Percentiles rank a stretch among this genome's conserved stretches.
Conservation (phyloP, 2,888 invertebrate genomes). For the Ectobius pallidus region DNA sequence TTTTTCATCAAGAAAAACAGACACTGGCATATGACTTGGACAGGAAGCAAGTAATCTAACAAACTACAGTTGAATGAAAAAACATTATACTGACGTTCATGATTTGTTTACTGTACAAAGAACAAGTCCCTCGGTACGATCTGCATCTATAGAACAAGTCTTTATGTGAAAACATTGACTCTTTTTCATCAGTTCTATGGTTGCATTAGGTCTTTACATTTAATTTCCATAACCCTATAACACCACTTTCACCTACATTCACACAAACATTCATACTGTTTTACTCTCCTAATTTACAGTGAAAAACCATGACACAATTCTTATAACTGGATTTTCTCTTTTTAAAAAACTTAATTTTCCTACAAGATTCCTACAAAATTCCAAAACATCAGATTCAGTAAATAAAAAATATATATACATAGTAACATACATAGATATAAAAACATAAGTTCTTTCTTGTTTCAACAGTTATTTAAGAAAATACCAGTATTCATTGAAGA, state of each 20-base stretch:
- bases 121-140: constrained; percentile 33
- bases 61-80: constrained; percentile 26
- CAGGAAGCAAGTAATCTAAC: constrained; percentile 32
- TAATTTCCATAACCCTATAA: constrained; percentile 6
- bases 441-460: constrained; percentile 18
- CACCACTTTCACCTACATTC: constrained; percentile 3
- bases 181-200: constrained; percentile 20
- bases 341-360: constrained; percentile 7
- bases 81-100: constrained; percentile 31
- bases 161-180: constrained; percentile 17
- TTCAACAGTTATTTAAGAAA: constrained; percentile 10
- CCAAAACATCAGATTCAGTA: constrained; percentile 16
- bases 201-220: constrained; percentile 4
- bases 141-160: neutral
- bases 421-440: constrained; percentile 27
- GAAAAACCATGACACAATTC: constrained; percentile 16
- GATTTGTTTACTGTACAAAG: constrained; percentile 35
- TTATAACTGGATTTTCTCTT: constrained; percentile 12
- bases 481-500: constrained; percentile 11
- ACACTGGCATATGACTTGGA: constrained; percentile 22
- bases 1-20: constrained; percentile 24
- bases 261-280: constrained; percentile 11
- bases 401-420: constrained; percentile 20
- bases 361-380: constrained; percentile 18
- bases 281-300: constrained; percentile 12